Base-by-base conservation (phyloP, 2,888 invertebrate species). In the Cephus spinipes region DNA sequence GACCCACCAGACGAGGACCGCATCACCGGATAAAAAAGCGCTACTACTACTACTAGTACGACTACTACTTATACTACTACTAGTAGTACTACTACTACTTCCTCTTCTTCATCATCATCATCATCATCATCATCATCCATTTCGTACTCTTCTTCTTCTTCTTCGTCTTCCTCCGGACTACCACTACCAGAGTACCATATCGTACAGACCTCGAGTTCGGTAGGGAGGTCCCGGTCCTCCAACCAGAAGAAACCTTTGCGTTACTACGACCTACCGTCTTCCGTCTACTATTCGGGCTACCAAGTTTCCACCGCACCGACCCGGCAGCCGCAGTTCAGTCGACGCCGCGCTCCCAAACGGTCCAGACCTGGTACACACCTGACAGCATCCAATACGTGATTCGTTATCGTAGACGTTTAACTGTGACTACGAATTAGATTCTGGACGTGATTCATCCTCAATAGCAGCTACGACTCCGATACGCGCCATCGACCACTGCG, bases 281-380 rank as follows among this genome's bases (percentile, higher is more conserved):
- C 89, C 88, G 89, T 89, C 90, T 90, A 91, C 91, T 91, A 91
- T 91, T 91, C 90, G 89, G 87, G 88, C 89, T 89, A 90, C 90
- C 86, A 85, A 86, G 85, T 87, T 87, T 85, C 90, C 87, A 87
- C 88, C 85, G 85, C 82, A 84, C 84, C 84, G 83, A 82, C 79
- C 80, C 79, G 80, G 77, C 81, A 85, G 80, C 82, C 77, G 75
- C 79, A 80, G 77, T 91, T 91, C 91, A 91, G 91, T 91, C 91
- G 90, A 90, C 90, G 90, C 91, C 91, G 91, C 90, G 91, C 91
- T 88, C 87, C 91, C 91, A 91, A 90, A 91, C 91, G 90, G 90
- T 91, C 90, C 90, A 91, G 90, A 91, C 91, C 91, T 89, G 88
- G 87, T 86, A 85, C 76, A 81, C 76, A 33, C 71, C 55, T 55